Evolutionary conservation across 2,113 vertebrate genomes (phyloP).

Genomic region (Narcine bancroftii): DNA sequence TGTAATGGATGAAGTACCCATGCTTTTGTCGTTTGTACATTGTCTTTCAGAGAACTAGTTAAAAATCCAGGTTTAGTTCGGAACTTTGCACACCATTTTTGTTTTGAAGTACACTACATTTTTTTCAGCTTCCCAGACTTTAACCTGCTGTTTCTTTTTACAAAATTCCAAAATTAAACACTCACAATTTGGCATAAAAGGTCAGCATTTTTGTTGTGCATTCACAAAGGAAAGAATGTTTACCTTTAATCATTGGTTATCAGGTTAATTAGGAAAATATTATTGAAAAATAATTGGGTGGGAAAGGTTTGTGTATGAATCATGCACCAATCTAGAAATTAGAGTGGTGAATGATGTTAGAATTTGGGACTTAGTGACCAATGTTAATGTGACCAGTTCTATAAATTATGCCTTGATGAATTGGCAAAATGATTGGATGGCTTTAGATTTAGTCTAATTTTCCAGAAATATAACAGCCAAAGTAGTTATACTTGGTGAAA

Average conservation of each 20-base stretch:
- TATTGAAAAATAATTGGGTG: not conserved
- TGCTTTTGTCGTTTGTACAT: not conserved
- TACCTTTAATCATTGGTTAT: not conserved
- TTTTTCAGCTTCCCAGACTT: not conserved
- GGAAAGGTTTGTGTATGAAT: not conserved
- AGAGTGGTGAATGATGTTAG: not conserved
- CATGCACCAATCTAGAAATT: not conserved
- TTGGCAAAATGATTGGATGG: not conserved
- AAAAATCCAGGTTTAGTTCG: not conserved
- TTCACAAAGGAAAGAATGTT: not conserved
- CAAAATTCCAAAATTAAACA: not conserved
- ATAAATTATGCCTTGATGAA: slow-evolving; percentile 8
- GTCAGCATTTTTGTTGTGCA: not conserved
- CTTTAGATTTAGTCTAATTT: not conserved
- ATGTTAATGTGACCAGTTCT: not conserved
- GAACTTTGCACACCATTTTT: not conserved
- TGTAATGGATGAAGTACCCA: not conserved
- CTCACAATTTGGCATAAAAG: not conserved
- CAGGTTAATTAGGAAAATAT: not conserved
- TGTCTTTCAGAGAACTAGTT: not conserved
- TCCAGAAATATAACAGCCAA: slow-evolving; percentile 7
- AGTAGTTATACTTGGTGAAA: not conserved
- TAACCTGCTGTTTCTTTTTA: not conserved
- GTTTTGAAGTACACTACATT: not conserved
- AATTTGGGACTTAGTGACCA: not conserved